These are phyloP conservation scores for Barbus barbus DNA, from an alignment of 2,113 vertebrate species.

Conservation along the genomic window DNA sequence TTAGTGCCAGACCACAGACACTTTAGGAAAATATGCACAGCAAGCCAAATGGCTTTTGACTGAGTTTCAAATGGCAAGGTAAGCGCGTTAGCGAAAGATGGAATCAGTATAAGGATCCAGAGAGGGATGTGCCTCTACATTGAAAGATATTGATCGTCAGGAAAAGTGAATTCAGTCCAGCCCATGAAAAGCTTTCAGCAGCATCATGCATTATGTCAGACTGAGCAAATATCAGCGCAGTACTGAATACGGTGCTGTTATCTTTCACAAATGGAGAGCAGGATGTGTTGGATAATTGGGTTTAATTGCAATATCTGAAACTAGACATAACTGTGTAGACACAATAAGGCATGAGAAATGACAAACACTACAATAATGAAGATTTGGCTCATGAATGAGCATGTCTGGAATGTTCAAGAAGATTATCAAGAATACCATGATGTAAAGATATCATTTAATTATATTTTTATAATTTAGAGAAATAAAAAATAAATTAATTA, in stretches of 20 bases:
- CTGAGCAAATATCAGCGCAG: not conserved
- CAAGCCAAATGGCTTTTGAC: conserved; percentile 26
- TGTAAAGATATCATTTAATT: not conserved
- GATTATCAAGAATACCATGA: not conserved
- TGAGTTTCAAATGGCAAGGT: conserved; percentile 24
- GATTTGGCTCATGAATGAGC: not conserved
- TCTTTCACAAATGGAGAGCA: not conserved
- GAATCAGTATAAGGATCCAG: not conserved
- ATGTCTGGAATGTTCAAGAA: not conserved
- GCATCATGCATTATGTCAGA: not conserved
- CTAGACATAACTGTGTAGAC: not conserved
- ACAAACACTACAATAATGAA: not conserved
- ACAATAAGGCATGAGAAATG: not conserved
- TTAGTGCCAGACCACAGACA: conserved; percentile 6
- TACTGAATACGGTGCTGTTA: not conserved
- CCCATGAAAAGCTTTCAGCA: conserved; percentile 27
- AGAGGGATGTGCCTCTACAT: not conserved
- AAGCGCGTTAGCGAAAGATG: conserved; percentile 18
- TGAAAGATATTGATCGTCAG: conserved; percentile 30
- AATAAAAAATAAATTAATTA: too few relatives aligned
- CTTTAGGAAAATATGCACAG: conserved; percentile 20
- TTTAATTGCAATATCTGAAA: conserved; percentile 4
- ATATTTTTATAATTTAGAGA: not conserved
- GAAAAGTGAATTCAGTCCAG: conserved; percentile 26
- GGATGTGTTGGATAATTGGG: not conserved